Conservation (phyloP, 1,140 invertebrate species). For the Lutraria rhynchaena region DNA sequence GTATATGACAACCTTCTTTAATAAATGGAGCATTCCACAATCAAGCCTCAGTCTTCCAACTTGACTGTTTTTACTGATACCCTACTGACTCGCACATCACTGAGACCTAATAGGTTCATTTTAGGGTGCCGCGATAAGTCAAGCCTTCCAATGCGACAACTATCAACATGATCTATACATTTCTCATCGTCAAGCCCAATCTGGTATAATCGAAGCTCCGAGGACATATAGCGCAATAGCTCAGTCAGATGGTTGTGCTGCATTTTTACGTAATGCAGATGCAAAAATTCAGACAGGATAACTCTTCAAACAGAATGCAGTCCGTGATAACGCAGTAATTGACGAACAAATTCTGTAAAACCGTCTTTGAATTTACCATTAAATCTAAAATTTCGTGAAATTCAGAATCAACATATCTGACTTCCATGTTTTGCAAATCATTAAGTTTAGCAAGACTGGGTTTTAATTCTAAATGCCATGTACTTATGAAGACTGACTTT, state of each 20-base stretch:
- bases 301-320: not conserved
- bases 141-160: not conserved
- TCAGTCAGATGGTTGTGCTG: not conserved
- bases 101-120: not conserved
- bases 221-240: not conserved
- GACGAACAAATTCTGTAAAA: slow-evolving; percentile 1
- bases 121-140: too few relatives aligned
- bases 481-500: not conserved
- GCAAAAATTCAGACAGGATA: not conserved
- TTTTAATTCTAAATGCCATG: too few relatives aligned
- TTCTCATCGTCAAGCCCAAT: not conserved
- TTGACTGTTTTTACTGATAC: not conserved
- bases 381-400: not conserved
- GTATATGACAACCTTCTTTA: not conserved
- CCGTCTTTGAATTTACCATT: not conserved
- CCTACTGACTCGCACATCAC: not conserved
- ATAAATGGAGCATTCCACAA: not conserved
- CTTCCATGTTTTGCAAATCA: not conserved
- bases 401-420: not conserved
- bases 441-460: not conserved
- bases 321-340: not conserved
- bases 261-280: not conserved
- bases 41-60: not conserved
- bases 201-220: not conserved
- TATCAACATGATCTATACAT: not conserved